Evolutionary conservation across 1,140 invertebrate species (phyloP).

Genomic region (Apis laboriosa): DNA sequence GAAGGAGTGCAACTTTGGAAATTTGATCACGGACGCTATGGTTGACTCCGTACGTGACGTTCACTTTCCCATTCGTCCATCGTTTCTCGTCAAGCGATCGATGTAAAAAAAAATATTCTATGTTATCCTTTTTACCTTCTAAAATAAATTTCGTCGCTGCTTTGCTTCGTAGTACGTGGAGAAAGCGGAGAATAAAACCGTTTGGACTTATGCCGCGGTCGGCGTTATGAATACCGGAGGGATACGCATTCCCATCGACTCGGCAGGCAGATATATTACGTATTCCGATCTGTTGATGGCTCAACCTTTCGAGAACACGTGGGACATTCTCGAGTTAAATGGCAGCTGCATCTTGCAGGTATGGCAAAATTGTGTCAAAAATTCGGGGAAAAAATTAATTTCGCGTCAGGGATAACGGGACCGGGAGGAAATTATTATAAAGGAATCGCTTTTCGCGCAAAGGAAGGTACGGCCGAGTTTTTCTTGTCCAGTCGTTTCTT

Average conservation of each 20-base stretch:
- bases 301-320: conserved; percentile 87
- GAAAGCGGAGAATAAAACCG: conserved; percentile 67
- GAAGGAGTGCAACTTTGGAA: conserved; percentile 89
- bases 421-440: not conserved
- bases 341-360: conserved; percentile 84
- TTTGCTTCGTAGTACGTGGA: conserved; percentile 70
- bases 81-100: not conserved
- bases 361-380: conserved; percentile 37
- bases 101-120: too few relatives aligned
- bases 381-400: not conserved
- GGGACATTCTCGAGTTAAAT: conserved; percentile 85
- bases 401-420: too few relatives aligned
- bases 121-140: too few relatives aligned
- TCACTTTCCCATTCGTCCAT: too few relatives aligned
- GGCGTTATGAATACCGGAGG: conserved; percentile 87
- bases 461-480: too few relatives aligned
- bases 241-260: conserved; percentile 83
- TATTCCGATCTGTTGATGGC: conserved; percentile 85
- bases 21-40: conserved; percentile 88
- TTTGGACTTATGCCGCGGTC: conserved; percentile 87
- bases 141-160: not conserved
- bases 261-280: conserved; percentile 83
- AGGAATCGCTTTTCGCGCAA: too few relatives aligned
- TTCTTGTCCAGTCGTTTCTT: too few relatives aligned
- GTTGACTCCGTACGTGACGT: conserved; percentile 81